These are phyloP conservation scores for Odontomachus brunneus DNA, from an alignment of 1,140 invertebrate species.

Conservation along the genomic window DNA sequence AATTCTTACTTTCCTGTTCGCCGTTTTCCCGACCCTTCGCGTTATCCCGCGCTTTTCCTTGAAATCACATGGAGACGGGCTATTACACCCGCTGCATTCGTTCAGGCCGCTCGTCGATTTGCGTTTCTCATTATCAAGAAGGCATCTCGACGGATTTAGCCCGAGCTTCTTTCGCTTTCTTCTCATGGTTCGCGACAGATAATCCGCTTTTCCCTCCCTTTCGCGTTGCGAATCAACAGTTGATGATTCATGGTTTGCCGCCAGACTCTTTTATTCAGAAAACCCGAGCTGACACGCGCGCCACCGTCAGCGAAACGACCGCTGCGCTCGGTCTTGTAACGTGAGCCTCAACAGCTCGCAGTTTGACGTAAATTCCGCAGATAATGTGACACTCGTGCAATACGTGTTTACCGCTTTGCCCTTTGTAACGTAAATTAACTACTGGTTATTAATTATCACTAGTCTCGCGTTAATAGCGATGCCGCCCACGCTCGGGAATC, in stretches of 20 bases:
- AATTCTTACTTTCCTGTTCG: background rate
- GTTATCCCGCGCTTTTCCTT: constrained; percentile 4
- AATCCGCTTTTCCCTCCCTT: background rate
- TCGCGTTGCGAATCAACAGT: constrained; percentile 21
- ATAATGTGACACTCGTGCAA: too few relatives aligned
- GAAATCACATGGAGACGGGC: constrained; percentile 31
- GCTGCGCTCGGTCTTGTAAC: too few relatives aligned
- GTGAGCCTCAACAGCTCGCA: too few relatives aligned
- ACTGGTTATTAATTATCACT: constrained; percentile 26
- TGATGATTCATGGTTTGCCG: background rate
- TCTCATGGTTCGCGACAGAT: background rate
- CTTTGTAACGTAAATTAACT: constrained; percentile 10
- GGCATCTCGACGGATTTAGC: constrained; percentile 2
- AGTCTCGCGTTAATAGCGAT: constrained; percentile 2
- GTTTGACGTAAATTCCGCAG: too few relatives aligned
- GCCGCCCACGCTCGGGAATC: too few relatives aligned
- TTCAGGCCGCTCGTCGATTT: constrained; percentile 17
- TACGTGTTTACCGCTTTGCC: constrained; percentile 23
- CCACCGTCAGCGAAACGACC: too few relatives aligned
- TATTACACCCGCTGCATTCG: constrained; percentile 36
- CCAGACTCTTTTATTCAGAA: background rate
- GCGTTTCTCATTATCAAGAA: constrained; percentile 41
- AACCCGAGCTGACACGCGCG: too few relatives aligned
- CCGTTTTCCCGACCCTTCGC: constrained; percentile 12
- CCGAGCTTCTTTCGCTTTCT: constrained; percentile 6